A percentile compares a stretch with the other conserved stretches of the same genome.
Evolutionary conservation across 1,140 invertebrate species (phyloP).

Genomic region (Pygmarrhopalites habei): DNA sequence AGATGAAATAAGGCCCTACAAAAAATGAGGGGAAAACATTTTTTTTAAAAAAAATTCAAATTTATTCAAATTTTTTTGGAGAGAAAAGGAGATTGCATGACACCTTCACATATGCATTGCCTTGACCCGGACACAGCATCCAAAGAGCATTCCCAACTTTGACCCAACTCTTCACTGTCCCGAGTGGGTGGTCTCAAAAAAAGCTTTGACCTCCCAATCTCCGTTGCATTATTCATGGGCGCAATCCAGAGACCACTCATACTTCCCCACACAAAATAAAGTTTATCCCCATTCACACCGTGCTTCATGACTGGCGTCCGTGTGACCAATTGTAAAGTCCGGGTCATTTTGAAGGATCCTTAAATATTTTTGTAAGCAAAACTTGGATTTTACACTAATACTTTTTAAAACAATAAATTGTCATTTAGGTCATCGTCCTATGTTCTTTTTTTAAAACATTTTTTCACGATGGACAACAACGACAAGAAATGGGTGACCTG

Average conservation of each 20-base stretch:
- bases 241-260: slow-evolving; percentile 17
- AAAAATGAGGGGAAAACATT: neutral
- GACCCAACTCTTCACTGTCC: neutral
- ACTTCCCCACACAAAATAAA: slow-evolving; percentile 21
- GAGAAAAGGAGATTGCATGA: neutral
- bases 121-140: neutral
- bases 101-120: slow-evolving; percentile 2
- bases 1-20: slow-evolving; percentile 12
- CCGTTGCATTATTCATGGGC: slow-evolving; percentile 10
- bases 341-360: slow-evolving; percentile 1
- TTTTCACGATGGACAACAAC: no score
- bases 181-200: slow-evolving; percentile 6
- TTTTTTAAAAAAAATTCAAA: neutral
- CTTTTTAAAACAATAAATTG: neutral
- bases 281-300: neutral
- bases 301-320: slow-evolving; percentile 18
- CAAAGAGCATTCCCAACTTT: slow-evolving; percentile 5
- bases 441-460: no score
- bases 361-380: neutral
- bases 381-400: neutral
- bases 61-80: neutral
- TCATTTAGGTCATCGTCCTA: neutral
- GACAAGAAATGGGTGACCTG: no score
- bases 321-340: slow-evolving; percentile 14
- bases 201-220: neutral